A percentile compares a stretch with the other conserved stretches of the same genome.
Evolutionary conservation across 2,797 vertebrate species (phyloP).

Genomic region (Yasuhikotakia modesta): DNA sequence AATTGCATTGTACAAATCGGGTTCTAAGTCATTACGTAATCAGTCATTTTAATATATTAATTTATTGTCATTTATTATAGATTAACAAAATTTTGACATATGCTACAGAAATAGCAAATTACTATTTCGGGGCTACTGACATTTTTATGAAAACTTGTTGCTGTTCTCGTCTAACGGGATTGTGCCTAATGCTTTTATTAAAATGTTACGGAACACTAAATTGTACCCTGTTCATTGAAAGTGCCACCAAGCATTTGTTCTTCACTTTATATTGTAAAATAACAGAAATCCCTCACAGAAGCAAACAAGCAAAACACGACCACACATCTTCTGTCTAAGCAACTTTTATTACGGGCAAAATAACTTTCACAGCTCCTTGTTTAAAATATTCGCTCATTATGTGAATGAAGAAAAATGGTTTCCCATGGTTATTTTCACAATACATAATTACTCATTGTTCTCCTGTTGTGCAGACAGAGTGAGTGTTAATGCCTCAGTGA

Average conservation of each 20-base stretch:
- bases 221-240: not conserved
- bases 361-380: not conserved
- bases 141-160: not conserved
- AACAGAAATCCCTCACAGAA: not conserved
- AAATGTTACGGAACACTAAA: not conserved
- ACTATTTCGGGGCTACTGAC: not conserved
- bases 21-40: no score
- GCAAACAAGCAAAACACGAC: not conserved
- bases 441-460: not conserved
- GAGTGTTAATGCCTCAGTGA: not conserved
- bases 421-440: conserved; percentile 32
- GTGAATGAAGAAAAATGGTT: not conserved
- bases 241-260: not conserved
- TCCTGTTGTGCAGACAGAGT: not conserved
- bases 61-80: no score
- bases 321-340: not conserved
- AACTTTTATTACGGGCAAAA: not conserved
- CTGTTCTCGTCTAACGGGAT: not conserved
- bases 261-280: no score
- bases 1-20: no score
- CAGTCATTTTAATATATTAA: no score
- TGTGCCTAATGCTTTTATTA: no score
- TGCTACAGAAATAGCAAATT: no score
- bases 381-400: conserved; percentile 12
- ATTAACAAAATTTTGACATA: no score